phyloP scores from a whole-genome alignment of 1,140 invertebrate species.

The Aphis craccivora region DNA sequence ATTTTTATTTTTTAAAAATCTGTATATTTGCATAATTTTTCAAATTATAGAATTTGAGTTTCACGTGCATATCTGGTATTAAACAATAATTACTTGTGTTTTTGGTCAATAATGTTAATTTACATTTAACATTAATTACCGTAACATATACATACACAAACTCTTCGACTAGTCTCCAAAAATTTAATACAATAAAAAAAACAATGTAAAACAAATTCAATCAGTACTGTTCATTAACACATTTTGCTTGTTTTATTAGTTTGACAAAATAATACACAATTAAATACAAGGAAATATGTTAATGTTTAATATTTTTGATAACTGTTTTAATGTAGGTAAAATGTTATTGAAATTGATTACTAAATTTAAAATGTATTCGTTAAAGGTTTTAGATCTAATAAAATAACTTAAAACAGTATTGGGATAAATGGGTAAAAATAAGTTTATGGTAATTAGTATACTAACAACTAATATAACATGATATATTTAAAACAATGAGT shows the following conservation, averaged over 20 bases:
- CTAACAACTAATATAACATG: too few relatives aligned
- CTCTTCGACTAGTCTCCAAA: too few relatives aligned
- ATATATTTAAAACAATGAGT: background rate
- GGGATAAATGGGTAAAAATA: background rate
- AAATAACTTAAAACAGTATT: background rate
- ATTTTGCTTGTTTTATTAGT: too few relatives aligned
- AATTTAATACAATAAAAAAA: conserved; percentile 62
- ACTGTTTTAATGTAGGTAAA: background rate
- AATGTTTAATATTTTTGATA: background rate
- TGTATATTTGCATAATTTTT: too few relatives aligned
- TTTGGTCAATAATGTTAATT: too few relatives aligned
- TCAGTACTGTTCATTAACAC: background rate
- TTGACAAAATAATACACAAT: too few relatives aligned
- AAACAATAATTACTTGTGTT: too few relatives aligned
- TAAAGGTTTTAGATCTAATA: background rate
- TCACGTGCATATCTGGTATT: too few relatives aligned
- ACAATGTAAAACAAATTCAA: conserved; percentile 6
- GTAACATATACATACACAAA: too few relatives aligned
- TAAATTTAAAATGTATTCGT: background rate
- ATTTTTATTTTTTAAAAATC: too few relatives aligned
- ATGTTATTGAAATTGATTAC: background rate
- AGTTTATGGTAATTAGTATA: background rate
- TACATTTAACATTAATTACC: too few relatives aligned
- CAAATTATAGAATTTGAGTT: too few relatives aligned
- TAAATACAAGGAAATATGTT: background rate